Conservation (phyloP, 1,140 invertebrate genomes). For the Sinonovacula constricta region DNA sequence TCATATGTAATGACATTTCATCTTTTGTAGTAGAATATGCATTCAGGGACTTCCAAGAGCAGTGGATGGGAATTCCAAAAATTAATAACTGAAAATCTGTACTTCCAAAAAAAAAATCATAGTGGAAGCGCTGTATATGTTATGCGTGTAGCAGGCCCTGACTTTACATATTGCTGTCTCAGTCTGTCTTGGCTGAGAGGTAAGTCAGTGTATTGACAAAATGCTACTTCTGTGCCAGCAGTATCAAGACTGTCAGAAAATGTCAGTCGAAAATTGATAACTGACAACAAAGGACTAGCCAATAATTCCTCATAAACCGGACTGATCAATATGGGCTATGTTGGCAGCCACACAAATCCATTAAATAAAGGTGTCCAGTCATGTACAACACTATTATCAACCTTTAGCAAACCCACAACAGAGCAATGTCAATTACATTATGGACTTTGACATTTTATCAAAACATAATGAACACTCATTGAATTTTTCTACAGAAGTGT, state of each 20-base stretch:
- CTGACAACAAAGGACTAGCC: slow-evolving; percentile 12
- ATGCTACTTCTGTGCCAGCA: background rate
- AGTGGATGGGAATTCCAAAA: too few relatives aligned
- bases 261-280: slow-evolving; percentile 35
- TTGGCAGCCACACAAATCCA: slow-evolving; percentile 41
- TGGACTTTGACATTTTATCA: too few relatives aligned
- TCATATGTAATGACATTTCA: too few relatives aligned
- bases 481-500: too few relatives aligned
- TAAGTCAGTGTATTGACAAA: background rate
- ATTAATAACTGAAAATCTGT: too few relatives aligned
- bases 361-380: background rate
- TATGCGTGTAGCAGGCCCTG: background rate
- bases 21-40: too few relatives aligned
- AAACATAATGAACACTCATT: too few relatives aligned
- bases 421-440: too few relatives aligned
- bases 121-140: background rate
- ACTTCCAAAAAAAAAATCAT: background rate
- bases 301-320: slow-evolving; percentile 19
- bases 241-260: slow-evolving; percentile 12
- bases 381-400: background rate
- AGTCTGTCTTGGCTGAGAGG: background rate
- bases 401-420: too few relatives aligned
- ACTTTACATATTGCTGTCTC: background rate
- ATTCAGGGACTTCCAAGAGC: too few relatives aligned
- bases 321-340: slow-evolving; percentile 22